Base-by-base conservation (phyloP, 1,140 invertebrate genomes). In the Nasonia longicornis region DNA sequence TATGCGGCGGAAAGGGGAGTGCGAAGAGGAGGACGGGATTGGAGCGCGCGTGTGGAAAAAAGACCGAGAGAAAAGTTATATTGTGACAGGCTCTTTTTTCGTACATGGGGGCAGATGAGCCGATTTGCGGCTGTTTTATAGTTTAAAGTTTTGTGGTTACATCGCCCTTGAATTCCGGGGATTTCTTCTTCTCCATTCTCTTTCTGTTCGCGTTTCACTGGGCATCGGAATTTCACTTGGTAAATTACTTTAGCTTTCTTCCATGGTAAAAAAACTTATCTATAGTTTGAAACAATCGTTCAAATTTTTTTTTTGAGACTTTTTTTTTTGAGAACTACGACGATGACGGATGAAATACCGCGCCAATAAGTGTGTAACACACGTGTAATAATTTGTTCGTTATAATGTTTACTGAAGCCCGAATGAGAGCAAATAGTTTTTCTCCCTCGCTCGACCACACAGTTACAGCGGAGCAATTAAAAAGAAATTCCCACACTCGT, bases 401-500 rank as follows among this genome's bases (percentile, higher is more conserved):
- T 75, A 14, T 20, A 35, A 38, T 75, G 22, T 20, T 66, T 58
- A 35, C 63, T 75, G 4, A 16, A 35, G n/a, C n/a, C 64, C 63
- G 42, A 76, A 76, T 63, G 73, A 75, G 58, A 75, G 16, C 38
- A 45, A 67, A 77, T 77, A 77, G 64, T 22, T 11, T 26, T 38
- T 31, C 76, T 22, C 66, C 76, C 66, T 77, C 35, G 20, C 48
- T 22, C 48, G 31, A 35, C 2, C 29, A 38, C 26, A 58, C 26
- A 52, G 73, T 26, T 48, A 63, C n/a, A 64, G 42, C 38, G 4
- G 38, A 66, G 77, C 71, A 79, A 82, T 82, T 74, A 79, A 71
- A 82, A 79, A 79, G 71, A 79, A 82, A 82, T 79, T 82, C 81
- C 81, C 81, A 82, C 81, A 82, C 71, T 69, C 14, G 77, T 75